Evolutionary conservation across 2,797 vertebrate species (phyloP).

Genomic region (Malacoraja senta): DNA sequence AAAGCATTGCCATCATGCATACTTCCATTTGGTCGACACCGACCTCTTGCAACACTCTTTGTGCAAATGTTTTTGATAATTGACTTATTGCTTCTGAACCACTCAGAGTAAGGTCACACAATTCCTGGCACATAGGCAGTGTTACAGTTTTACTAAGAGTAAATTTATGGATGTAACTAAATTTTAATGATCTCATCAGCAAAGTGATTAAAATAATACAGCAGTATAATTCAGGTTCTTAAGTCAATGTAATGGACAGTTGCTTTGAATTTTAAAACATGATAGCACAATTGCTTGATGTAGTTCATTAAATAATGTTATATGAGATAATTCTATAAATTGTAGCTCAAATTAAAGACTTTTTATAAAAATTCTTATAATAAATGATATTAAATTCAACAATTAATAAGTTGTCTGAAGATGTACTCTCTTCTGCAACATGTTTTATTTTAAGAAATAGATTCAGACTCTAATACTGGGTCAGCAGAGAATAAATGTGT

Average conservation of each 20-base stretch:
- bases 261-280: background rate
- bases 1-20: background rate
- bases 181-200: constrained; percentile 30
- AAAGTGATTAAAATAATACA: constrained; percentile 6
- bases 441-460: background rate
- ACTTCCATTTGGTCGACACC: background rate
- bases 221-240: background rate
- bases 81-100: background rate
- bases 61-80: background rate
- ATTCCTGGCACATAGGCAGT: background rate
- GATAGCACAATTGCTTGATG: background rate
- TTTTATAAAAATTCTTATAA: background rate
- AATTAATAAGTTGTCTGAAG: background rate
- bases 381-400: background rate
- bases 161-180: constrained; percentile 28
- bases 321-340: constrained; percentile 12
- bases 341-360: background rate
- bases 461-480: background rate
- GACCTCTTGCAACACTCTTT: background rate
- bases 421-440: background rate
- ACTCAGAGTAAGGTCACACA: background rate
- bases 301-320: constrained; percentile 4
- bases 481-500: background rate
- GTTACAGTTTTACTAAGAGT: background rate
- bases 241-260: background rate